These are phyloP conservation scores for Idris sp. DNA, from an alignment of 1,140 invertebrate species.

Conservation along the genomic window DNA sequence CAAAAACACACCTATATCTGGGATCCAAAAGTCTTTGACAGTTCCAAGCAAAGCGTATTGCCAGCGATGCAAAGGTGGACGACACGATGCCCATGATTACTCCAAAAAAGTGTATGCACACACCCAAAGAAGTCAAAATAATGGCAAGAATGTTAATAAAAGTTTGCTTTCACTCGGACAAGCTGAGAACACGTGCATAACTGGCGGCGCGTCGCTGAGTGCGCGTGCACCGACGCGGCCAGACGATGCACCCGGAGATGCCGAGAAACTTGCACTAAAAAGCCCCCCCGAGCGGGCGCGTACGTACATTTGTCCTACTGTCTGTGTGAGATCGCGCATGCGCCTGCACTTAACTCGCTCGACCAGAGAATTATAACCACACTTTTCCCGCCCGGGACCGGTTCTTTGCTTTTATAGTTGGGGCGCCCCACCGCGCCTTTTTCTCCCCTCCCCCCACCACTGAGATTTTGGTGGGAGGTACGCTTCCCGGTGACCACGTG, in stretches of 20 bases:
- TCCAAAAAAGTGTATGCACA: background rate
- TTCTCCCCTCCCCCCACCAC: too few species aligned
- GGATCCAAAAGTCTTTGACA: conserved; percentile 38
- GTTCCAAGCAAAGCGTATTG: conserved; percentile 44
- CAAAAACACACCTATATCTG: conserved; percentile 43
- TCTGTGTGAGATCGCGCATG: too few species aligned
- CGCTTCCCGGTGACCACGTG: too few species aligned
- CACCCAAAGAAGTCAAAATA: conserved; percentile 8
- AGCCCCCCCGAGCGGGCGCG: too few species aligned
- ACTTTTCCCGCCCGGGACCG: conserved; percentile 6
- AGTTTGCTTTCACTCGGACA: conserved; percentile 21
- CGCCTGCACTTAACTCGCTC: too few species aligned
- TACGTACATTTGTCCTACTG: conserved; percentile 5
- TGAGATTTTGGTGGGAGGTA: too few species aligned
- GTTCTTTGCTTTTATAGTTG: conserved; percentile 16
- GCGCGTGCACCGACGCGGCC: conserved; percentile 21
- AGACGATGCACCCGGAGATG: conserved; percentile 19
- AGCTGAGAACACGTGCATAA: conserved; percentile 24
- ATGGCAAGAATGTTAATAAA: background rate
- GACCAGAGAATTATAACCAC: conserved; percentile 8
- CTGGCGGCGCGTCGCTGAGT: conserved; percentile 10
- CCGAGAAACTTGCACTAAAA: conserved; percentile 21
- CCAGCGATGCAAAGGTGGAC: conserved; percentile 40
- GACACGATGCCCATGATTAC: conserved; percentile 43
- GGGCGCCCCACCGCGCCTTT: too few species aligned